Conservation (phyloP, 1,140 invertebrate species). For the Helicorthomorpha holstii region DNA sequence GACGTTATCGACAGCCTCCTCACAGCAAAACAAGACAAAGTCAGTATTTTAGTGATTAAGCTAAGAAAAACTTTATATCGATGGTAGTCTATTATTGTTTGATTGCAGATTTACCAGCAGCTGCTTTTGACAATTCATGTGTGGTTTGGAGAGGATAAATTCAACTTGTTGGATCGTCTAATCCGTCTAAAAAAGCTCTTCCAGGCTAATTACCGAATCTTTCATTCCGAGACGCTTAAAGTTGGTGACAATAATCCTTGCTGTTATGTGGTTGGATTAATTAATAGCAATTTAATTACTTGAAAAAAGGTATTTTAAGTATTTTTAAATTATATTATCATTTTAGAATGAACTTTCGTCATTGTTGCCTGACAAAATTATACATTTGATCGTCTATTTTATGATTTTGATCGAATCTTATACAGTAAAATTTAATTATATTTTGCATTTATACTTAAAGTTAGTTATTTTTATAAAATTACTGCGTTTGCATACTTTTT, state of each 20-base stretch:
- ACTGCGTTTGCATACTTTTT: too few relatives aligned
- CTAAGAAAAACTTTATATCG: neutral
- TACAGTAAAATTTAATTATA: too few relatives aligned
- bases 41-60: neutral
- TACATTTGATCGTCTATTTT: too few relatives aligned
- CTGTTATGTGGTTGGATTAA: slow-evolving; percentile 5
- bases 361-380: too few relatives aligned
- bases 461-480: too few relatives aligned
- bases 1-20: neutral
- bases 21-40: neutral
- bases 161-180: neutral
- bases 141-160: slow-evolving; percentile 7
- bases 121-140: slow-evolving; percentile 5
- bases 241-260: neutral
- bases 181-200: neutral
- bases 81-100: neutral
- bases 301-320: too few relatives aligned
- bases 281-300: too few relatives aligned
- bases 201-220: neutral
- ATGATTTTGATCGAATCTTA: too few relatives aligned
- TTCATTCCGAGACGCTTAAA: neutral
- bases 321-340: too few relatives aligned
- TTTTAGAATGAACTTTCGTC: too few relatives aligned
- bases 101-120: neutral
- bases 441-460: too few relatives aligned